A percentile compares a stretch with the other conserved stretches of the same genome.
Conservation (phyloP, 1,140 invertebrate genomes). For the Macrotrachela quadricornifera region DNA sequence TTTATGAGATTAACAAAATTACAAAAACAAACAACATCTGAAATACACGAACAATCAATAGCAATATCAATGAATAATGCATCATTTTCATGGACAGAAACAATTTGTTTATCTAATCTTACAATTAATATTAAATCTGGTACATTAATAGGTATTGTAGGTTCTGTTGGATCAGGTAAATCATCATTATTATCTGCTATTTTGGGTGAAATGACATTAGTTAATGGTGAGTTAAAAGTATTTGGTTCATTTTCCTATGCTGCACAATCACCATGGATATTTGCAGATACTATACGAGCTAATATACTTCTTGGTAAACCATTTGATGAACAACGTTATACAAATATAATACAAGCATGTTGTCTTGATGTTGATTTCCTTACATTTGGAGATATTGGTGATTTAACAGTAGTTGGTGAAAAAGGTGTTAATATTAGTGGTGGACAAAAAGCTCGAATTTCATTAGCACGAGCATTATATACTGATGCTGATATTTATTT, state of each 20-base stretch:
- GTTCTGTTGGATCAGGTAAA: slow-evolving; percentile 3
- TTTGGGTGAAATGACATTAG: slow-evolving; percentile 1
- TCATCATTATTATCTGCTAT: slow-evolving; percentile 1
- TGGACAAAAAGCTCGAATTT: slow-evolving; percentile 70
- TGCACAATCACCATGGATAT: slow-evolving; percentile 9
- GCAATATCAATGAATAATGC: too few relatives aligned
- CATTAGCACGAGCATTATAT: slow-evolving; percentile 31
- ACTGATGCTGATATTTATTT: slow-evolving; percentile 55
- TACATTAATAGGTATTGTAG: slow-evolving; percentile 18
- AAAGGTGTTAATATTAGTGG: slow-evolving; percentile 61
- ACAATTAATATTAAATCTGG: background rate
- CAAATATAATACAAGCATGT: slow-evolving; percentile 1
- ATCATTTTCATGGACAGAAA: too few relatives aligned
- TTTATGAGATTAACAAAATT: too few relatives aligned
- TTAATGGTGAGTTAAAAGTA: background rate
- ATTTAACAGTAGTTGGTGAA: slow-evolving; percentile 68
- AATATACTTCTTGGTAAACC: slow-evolving; percentile 6
- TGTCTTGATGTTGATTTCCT: background rate
- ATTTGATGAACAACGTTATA: slow-evolving; percentile 2
- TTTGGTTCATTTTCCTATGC: slow-evolving; percentile 3
- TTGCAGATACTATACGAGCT: slow-evolving; percentile 1
- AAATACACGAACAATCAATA: too few relatives aligned
- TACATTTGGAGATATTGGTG: slow-evolving; percentile 36
- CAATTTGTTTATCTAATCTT: background rate
- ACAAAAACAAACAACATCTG: too few relatives aligned